phyloP scores from a whole-genome alignment of 2,888 invertebrate species.

The Hesperia comma region DNA sequence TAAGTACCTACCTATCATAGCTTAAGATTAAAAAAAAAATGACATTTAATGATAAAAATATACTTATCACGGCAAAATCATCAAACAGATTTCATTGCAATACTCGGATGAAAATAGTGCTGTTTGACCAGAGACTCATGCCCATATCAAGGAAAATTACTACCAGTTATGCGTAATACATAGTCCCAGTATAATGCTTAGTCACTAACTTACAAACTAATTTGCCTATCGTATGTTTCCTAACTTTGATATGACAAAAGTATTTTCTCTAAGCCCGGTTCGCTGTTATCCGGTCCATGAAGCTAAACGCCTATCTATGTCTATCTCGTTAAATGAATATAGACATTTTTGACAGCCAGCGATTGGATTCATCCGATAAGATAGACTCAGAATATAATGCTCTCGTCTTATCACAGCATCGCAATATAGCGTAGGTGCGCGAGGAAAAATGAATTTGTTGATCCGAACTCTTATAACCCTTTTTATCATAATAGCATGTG shows the following conservation, averaged over 20 bases:
- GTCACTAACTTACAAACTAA: too few relatives aligned
- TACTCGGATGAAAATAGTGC: too few relatives aligned
- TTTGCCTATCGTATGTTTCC: neutral
- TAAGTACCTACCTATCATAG: too few relatives aligned
- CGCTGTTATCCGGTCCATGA: constrained; percentile 41
- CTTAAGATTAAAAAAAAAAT: too few relatives aligned
- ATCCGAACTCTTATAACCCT: constrained; percentile 51
- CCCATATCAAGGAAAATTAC: too few relatives aligned
- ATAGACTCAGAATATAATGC: constrained; percentile 55
- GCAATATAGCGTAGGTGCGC: constrained; percentile 49
- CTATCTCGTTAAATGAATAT: constrained; percentile 46
- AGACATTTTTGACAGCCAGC: constrained; percentile 51
- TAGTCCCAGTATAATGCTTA: too few relatives aligned
- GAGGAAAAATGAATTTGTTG: constrained; percentile 57
- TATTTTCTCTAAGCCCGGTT: constrained; percentile 42
- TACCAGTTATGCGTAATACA: too few relatives aligned
- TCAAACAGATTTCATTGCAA: too few relatives aligned
- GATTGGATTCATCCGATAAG: constrained; percentile 52
- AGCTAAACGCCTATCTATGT: constrained; percentile 51
- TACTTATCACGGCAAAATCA: too few relatives aligned
- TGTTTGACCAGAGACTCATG: too few relatives aligned
- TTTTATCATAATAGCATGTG: constrained; percentile 52
- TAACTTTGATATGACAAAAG: constrained; percentile 48
- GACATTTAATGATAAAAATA: too few relatives aligned
- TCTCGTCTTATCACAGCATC: constrained; percentile 48